Evolutionary conservation across 2,888 invertebrate species (phyloP).

Genomic region (Eustalomyia histrio): DNA sequence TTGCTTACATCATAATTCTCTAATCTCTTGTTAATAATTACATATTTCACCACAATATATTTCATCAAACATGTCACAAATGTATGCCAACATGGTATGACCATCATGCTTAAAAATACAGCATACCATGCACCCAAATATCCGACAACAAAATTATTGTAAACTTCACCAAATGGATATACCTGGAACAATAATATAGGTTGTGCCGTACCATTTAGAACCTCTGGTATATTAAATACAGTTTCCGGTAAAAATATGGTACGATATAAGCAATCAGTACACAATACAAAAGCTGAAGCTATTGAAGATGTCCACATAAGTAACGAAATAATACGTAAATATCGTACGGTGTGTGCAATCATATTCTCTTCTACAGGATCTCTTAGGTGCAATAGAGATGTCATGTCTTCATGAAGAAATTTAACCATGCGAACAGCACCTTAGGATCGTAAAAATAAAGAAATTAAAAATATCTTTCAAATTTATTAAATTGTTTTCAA

Average conservation of each 20-base stretch:
- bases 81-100: slow-evolving; percentile 74
- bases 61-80: slow-evolving; percentile 73
- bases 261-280: slow-evolving; percentile 70
- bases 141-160: slow-evolving; percentile 69
- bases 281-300: slow-evolving; percentile 68
- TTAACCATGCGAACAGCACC: no score
- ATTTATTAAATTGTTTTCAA: no score
- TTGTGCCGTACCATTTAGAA: slow-evolving; percentile 67
- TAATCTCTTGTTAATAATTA: slow-evolving; percentile 69
- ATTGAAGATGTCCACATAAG: slow-evolving; percentile 70
- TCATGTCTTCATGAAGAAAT: no score
- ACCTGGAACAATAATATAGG: slow-evolving; percentile 72
- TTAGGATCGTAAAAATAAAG: slow-evolving; percentile 30
- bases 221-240: slow-evolving; percentile 70
- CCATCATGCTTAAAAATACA: slow-evolving; percentile 68
- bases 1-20: slow-evolving; percentile 72
- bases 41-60: slow-evolving; percentile 71
- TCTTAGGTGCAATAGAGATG: slow-evolving; percentile 60
- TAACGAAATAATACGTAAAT: slow-evolving; percentile 68
- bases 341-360: slow-evolving; percentile 65
- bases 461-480: no score
- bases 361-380: slow-evolving; percentile 68
- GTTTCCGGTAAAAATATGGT: slow-evolving; percentile 70
- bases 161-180: slow-evolving; percentile 72
- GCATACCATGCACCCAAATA: slow-evolving; percentile 71